Percentiles rank a stretch among this genome's conserved stretches.
phyloP scores from a whole-genome alignment of 1,140 invertebrate species.

The Gonatopus flavifemur region DNA sequence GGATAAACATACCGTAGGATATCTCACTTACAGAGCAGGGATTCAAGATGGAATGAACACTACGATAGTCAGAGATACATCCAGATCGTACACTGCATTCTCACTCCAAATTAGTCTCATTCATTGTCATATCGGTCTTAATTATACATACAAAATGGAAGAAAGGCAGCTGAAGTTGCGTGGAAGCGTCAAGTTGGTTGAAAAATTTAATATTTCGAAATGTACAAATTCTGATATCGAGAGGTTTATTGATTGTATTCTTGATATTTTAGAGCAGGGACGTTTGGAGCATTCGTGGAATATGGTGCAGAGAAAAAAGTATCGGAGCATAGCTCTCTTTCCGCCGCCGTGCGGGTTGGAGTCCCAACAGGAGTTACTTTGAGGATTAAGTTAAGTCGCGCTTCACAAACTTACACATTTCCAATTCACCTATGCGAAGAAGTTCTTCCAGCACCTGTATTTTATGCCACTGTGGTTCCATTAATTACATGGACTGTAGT shows the following conservation, averaged over 20 bases:
- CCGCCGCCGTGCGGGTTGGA: constrained; percentile 81
- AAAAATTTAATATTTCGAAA: neutral
- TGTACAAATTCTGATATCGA: neutral
- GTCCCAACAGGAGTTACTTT: constrained; percentile 84
- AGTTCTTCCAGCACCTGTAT: constrained; percentile 82
- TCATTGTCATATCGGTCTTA: constrained; percentile 75
- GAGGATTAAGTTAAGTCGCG: constrained; percentile 82
- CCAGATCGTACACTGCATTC: constrained; percentile 63
- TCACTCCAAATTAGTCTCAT: constrained; percentile 81
- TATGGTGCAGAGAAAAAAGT: constrained; percentile 93
- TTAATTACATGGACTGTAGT: constrained; percentile 77
- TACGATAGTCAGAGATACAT: constrained; percentile 74
- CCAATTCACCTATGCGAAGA: constrained; percentile 91
- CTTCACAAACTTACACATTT: constrained; percentile 85
- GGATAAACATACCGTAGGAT: constrained; percentile 82
- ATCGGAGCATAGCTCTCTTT: constrained; percentile 84
- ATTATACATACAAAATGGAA: constrained; percentile 76
- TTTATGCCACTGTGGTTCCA: constrained; percentile 90
- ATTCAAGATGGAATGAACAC: constrained; percentile 75
- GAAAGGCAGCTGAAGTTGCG: constrained; percentile 77
- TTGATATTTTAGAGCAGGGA: constrained; percentile 68
- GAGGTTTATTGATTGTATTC: neutral
- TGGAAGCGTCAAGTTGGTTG: constrained; percentile 74
- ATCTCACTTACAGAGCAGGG: constrained; percentile 80
- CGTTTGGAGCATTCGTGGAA: constrained; percentile 82